phyloP scores from a whole-genome alignment of 2,113 vertebrate genomes.

The Notiomystis cincta region DNA sequence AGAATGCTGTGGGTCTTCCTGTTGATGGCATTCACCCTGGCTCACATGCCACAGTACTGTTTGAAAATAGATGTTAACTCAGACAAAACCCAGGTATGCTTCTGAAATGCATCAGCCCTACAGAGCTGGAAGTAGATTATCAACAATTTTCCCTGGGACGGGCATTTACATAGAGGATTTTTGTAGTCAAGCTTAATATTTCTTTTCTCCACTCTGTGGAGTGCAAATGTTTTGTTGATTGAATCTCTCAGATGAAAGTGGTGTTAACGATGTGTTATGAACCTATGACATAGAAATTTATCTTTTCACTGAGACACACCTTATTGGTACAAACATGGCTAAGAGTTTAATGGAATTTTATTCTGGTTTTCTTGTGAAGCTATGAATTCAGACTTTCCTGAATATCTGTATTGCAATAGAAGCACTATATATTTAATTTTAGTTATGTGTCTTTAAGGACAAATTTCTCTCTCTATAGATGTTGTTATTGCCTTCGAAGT shows the following conservation, averaged over 20 bases:
- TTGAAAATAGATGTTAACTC: background rate
- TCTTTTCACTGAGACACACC: background rate
- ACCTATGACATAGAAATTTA: background rate
- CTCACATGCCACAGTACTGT: background rate
- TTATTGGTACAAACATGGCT: background rate
- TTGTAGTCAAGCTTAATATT: background rate
- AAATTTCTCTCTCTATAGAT: background rate
- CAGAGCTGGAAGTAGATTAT: background rate
- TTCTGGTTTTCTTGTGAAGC: background rate
- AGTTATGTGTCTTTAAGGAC: background rate
- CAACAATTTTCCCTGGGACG: background rate
- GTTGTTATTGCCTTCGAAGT: background rate
- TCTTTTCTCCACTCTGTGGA: background rate
- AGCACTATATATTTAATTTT: background rate
- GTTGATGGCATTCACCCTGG: background rate
- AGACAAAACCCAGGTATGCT: background rate
- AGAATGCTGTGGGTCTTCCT: background rate
- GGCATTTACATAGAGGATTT: background rate
- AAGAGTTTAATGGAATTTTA: background rate
- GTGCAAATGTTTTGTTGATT: background rate
- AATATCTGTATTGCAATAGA: background rate
- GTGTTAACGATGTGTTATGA: background rate
- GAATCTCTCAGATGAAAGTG: background rate
- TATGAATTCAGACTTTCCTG: background rate
- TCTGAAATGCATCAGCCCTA: background rate